Conservation (phyloP, 1,140 invertebrate species). For the Zaprionus camerounensis region DNA sequence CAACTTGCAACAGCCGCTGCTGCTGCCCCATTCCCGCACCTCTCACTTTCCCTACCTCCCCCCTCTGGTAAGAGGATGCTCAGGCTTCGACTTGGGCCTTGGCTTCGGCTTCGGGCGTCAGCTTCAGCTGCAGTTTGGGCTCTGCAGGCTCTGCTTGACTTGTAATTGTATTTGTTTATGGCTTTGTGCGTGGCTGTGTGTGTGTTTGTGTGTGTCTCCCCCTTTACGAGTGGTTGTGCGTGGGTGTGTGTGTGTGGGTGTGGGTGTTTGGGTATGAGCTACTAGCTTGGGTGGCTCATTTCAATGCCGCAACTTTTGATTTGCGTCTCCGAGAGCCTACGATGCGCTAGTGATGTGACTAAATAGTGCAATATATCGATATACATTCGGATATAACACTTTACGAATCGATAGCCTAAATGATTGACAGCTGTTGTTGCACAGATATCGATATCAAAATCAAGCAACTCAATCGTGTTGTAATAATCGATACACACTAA, state of each 20-base stretch:
- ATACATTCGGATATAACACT: not conserved
- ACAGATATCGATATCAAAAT: too few species aligned
- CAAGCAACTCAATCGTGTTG: too few species aligned
- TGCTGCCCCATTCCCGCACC: not conserved
- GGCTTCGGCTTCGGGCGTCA: constrained; percentile 15
- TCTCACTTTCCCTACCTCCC: not conserved
- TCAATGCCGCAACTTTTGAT: constrained; percentile 70
- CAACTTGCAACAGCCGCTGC: constrained; percentile 17
- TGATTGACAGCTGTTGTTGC: too few species aligned
- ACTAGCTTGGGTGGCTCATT: constrained; percentile 36
- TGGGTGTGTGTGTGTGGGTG: constrained; percentile 23
- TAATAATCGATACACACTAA: not conserved
- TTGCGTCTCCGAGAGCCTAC: constrained; percentile 21
- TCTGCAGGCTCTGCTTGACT: constrained; percentile 31
- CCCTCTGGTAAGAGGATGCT: constrained; percentile 27
- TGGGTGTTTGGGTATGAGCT: constrained; percentile 9
- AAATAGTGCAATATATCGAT: not conserved
- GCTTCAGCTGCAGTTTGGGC: constrained; percentile 11
- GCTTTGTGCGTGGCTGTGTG: constrained; percentile 36
- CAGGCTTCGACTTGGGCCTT: constrained; percentile 10
- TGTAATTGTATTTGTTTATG: constrained; percentile 79
- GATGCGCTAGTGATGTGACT: not conserved
- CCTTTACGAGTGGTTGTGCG: constrained; percentile 21
- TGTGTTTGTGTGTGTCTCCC: constrained; percentile 7
- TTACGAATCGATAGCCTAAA: too few species aligned